Conservation (phyloP, 2,888 invertebrate genomes). For the Andrena haemorrhoa region DNA sequence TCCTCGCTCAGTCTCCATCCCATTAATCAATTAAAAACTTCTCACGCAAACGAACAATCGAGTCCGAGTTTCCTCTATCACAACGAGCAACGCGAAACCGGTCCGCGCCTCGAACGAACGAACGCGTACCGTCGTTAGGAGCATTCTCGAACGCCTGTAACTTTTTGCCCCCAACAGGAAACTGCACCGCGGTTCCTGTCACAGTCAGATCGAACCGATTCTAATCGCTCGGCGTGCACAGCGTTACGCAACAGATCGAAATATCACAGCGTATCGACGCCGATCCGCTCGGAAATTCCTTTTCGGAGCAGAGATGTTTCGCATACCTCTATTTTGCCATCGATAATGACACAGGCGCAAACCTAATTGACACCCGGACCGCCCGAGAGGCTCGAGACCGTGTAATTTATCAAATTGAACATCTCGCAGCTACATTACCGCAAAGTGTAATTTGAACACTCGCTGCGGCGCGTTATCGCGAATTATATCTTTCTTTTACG, state of each 20-base stretch:
- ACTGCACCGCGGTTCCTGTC: slow-evolving; percentile 35
- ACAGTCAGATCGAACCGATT: slow-evolving; percentile 39
- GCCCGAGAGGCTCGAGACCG: no score
- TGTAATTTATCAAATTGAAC: no score
- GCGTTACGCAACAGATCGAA: slow-evolving; percentile 28
- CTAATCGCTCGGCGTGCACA: slow-evolving; percentile 8
- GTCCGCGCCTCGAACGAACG: slow-evolving; percentile 11
- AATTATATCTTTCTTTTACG: neutral
- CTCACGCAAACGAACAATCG: slow-evolving; percentile 15
- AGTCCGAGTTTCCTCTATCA: neutral
- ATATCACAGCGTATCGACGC: neutral
- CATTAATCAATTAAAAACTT: neutral
- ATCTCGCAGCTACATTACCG: no score
- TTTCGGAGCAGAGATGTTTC: neutral
- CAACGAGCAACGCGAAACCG: slow-evolving; percentile 19
- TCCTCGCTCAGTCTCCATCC: no score
- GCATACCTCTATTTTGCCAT: neutral
- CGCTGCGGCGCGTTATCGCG: neutral
- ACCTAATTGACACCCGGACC: slow-evolving; percentile 10
- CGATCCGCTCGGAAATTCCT: neutral
- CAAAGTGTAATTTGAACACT: neutral
- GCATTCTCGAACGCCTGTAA: neutral
- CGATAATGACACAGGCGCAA: neutral
- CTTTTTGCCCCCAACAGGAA: slow-evolving; percentile 13
- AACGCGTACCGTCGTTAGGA: neutral